Conservation (phyloP, 2,888 invertebrate genomes). For the Epirrhoe alternata region DNA sequence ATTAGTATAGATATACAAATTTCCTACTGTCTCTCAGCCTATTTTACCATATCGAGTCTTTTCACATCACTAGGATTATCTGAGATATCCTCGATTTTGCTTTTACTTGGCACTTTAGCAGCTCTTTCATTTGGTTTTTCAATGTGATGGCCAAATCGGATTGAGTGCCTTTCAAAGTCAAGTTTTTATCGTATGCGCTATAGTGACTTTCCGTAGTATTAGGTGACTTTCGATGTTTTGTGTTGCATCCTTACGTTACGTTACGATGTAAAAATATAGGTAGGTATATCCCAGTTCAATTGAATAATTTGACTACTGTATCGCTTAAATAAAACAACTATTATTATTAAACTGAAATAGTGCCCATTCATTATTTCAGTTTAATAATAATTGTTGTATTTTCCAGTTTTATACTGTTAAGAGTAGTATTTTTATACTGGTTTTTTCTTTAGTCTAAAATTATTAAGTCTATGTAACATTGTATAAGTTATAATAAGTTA, state of each 20-base stretch:
- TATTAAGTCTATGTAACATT: background rate
- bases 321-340: too few relatives aligned
- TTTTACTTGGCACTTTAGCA: conserved; percentile 44
- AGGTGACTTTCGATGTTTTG: background rate
- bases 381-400: too few relatives aligned
- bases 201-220: background rate
- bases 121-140: conserved; percentile 40
- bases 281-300: too few relatives aligned
- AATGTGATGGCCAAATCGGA: conserved; percentile 38
- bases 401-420: too few relatives aligned
- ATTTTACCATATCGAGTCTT: conserved; percentile 30
- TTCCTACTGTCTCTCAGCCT: conserved; percentile 13
- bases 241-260: background rate
- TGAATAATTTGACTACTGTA: too few relatives aligned
- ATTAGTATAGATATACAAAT: background rate
- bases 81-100: conserved; percentile 42
- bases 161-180: conserved; percentile 21
- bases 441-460: too few relatives aligned
- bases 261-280: too few relatives aligned
- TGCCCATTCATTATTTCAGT: too few relatives aligned
- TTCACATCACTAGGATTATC: conserved; percentile 46
- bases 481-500: background rate
- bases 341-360: too few relatives aligned
- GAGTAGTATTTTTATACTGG: too few relatives aligned
- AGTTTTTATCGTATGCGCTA: background rate